These are phyloP conservation scores for Vidua chalybeata DNA, from an alignment of 2,113 vertebrate species.

Conservation along the genomic window DNA sequence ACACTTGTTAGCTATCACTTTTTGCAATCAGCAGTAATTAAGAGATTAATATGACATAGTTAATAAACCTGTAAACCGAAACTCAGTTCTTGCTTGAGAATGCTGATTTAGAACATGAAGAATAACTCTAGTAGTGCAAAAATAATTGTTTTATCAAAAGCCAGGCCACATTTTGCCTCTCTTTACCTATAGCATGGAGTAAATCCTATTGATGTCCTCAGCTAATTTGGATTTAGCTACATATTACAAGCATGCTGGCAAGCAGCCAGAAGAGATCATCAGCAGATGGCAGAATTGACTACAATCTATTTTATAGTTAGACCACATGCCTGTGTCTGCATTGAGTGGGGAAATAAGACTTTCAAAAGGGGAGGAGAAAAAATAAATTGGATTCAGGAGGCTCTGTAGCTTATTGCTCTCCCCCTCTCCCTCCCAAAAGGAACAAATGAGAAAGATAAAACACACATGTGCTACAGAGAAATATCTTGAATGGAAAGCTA, in stretches of 20 bases:
- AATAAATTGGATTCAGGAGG: not conserved
- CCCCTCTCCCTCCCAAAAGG: not conserved
- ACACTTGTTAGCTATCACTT: not conserved
- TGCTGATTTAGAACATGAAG: not conserved
- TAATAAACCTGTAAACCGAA: not conserved
- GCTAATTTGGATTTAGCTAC: not conserved
- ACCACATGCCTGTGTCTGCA: not conserved
- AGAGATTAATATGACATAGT: not conserved
- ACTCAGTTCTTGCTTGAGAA: not conserved
- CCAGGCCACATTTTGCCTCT: not conserved
- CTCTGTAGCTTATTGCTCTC: not conserved
- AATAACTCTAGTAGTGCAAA: not conserved
- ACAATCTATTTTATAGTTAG: slow-evolving; percentile 3
- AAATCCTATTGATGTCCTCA: not conserved
- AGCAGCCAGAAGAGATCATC: slow-evolving; percentile 18
- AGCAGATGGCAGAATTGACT: slow-evolving; percentile 59
- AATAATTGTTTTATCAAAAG: not conserved
- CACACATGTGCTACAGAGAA: not conserved
- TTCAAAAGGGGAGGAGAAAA: not conserved
- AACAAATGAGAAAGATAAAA: not conserved
- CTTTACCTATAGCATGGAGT: not conserved
- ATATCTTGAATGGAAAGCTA: not conserved
- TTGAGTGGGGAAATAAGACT: not conserved
- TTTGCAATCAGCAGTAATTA: not conserved
- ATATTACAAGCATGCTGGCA: not conserved